These are phyloP conservation scores for Heliocidaris tuberculata DNA, from an alignment of 35 echinoderm and acorn worm genomes.

Conservation along the genomic window DNA sequence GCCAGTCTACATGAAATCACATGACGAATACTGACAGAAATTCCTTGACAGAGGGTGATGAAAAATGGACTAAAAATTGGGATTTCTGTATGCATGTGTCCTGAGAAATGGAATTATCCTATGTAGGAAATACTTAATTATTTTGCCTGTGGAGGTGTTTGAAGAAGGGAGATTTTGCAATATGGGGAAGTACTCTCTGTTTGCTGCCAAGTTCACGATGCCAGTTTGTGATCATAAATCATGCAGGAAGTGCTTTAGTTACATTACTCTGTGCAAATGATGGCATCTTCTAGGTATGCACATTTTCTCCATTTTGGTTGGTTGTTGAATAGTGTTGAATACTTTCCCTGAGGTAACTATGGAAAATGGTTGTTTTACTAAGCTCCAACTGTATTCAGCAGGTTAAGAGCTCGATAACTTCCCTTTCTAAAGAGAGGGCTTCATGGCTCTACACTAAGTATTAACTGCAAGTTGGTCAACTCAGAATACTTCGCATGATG, in stretches of 20 bases:
- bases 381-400: too few relatives aligned
- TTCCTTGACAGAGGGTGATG: not conserved
- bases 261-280: not conserved
- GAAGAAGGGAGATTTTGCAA: not conserved
- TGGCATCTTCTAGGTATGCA: not conserved
- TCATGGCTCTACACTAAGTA: too few relatives aligned
- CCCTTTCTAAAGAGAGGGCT: too few relatives aligned
- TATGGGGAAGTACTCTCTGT: not conserved
- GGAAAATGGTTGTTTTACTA: too few relatives aligned
- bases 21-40: slow-evolving; percentile 74
- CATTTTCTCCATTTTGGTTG: not conserved
- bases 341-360: too few relatives aligned
- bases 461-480: too few relatives aligned
- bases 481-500: too few relatives aligned
- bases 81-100: not conserved
- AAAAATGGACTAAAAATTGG: not conserved
- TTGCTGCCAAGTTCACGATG: not conserved
- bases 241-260: not conserved
- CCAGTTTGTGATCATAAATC: not conserved
- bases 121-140: not conserved
- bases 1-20: slow-evolving; percentile 88
- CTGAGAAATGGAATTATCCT: not conserved
- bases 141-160: not conserved
- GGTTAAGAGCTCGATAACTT: too few relatives aligned
- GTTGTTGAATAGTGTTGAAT: too few relatives aligned